Evolutionary conservation across 2,888 invertebrate genomes (phyloP).

Genomic region (Catocala nupta): DNA sequence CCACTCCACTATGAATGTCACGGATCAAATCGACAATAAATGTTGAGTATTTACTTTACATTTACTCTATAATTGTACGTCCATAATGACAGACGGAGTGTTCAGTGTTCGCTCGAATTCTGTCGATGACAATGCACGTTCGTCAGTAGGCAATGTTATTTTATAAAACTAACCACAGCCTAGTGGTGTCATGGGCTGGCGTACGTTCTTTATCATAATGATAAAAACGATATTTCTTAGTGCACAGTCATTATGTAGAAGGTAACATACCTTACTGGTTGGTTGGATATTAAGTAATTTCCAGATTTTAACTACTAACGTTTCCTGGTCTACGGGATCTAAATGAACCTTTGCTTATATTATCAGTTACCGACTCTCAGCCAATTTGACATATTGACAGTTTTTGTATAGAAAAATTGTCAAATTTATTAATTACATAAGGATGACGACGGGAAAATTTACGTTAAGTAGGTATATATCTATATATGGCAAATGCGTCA

Average conservation of each 20-base stretch:
- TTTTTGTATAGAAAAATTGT: too few species aligned
- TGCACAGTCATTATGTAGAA: constrained; percentile 41
- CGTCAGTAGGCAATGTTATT: constrained; percentile 71
- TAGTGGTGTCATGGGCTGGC: constrained; percentile 37
- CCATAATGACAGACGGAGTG: constrained; percentile 66
- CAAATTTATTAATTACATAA: too few species aligned
- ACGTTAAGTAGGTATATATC: too few species aligned
- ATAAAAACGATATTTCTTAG: constrained; percentile 27
- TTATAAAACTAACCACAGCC: constrained; percentile 55
- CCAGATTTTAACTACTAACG: too few species aligned
- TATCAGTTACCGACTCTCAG: too few species aligned
- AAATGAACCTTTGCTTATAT: too few species aligned
- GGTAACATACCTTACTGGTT: constrained; percentile 2
- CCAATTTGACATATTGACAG: too few species aligned
- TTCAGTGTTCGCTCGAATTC: constrained; percentile 72
- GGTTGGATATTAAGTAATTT: too few species aligned
- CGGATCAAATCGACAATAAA: constrained; percentile 81
- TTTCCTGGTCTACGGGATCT: too few species aligned
- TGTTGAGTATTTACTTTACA: constrained; percentile 83
- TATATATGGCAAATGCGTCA: too few species aligned
- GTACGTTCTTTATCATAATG: constrained; percentile 22
- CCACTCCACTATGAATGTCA: constrained; percentile 71
- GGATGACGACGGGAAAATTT: too few species aligned
- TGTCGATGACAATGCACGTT: constrained; percentile 76
- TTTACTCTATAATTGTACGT: constrained; percentile 81